phyloP scores from a whole-genome alignment of 2,113 vertebrate genomes.

The Triplophysa siluroides region DNA sequence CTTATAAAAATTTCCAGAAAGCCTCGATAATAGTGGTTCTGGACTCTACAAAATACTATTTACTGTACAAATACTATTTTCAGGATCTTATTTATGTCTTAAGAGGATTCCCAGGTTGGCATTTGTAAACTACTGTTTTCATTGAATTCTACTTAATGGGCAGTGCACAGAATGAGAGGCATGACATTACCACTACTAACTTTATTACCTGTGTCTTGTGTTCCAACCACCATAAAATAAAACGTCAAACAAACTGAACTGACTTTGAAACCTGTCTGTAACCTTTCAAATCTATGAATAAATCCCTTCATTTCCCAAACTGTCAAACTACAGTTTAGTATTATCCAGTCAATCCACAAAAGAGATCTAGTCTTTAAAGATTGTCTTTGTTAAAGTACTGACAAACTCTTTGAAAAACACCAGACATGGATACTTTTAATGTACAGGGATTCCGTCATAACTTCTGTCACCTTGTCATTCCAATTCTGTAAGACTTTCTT shows the following conservation, averaged over 20 bases:
- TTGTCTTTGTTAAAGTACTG: too few relatives aligned
- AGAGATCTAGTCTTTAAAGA: neutral
- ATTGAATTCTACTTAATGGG: constrained; percentile 71
- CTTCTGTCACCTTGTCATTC: too few relatives aligned
- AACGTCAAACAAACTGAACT: constrained; percentile 79
- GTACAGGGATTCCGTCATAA: too few relatives aligned
- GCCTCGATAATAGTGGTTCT: constrained; percentile 57
- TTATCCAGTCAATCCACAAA: neutral
- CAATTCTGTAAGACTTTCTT: neutral
- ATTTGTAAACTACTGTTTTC: constrained; percentile 83
- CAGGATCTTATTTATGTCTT: constrained; percentile 78
- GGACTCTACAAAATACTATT: constrained; percentile 70
- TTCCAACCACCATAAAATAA: constrained; percentile 94
- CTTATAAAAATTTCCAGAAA: constrained; percentile 64
- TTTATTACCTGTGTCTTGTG: constrained; percentile 87
- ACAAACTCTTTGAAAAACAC: too few relatives aligned
- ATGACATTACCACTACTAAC: constrained; percentile 92
- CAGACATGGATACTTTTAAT: too few relatives aligned
- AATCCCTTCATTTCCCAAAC: constrained; percentile 33
- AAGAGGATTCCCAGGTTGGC: constrained; percentile 75
- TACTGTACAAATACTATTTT: constrained; percentile 74
- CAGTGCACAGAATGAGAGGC: constrained; percentile 80
- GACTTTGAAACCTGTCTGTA: constrained; percentile 50
- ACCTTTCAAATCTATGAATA: constrained; percentile 31
- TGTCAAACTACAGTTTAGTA: neutral